A percentile compares a stretch with the other conserved stretches of the same genome.
Conservation (phyloP, 2,113 vertebrate species). For the Rattus norvegicus region DNA sequence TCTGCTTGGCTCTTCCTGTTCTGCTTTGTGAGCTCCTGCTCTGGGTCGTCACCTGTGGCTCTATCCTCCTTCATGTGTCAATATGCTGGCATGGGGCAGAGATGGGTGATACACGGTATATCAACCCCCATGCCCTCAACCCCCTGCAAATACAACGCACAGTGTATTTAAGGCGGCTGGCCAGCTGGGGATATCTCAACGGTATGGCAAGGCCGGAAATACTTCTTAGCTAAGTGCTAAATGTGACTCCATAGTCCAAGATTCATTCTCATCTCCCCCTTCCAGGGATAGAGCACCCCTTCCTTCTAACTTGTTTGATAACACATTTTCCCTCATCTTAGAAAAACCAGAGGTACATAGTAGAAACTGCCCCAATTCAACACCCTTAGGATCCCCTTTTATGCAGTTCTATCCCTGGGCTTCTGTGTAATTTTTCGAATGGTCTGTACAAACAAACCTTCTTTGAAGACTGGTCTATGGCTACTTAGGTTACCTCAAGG, state of each 20-base stretch:
- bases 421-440: constrained; percentile 27
- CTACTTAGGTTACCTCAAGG: constrained; percentile 4
- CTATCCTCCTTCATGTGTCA: not conserved
- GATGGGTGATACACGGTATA: not conserved
- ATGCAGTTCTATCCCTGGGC: not conserved
- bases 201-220: constrained; percentile 2
- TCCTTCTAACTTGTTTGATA: not conserved
- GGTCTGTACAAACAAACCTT: not conserved
- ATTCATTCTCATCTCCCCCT: not conserved
- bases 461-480: constrained; percentile 1
- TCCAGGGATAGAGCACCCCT: not conserved
- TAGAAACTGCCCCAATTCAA: not conserved
- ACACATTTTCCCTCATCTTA: not conserved
- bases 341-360: not conserved
- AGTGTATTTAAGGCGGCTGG: constrained; percentile 37
- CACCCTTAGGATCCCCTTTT: not conserved
- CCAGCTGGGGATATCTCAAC: not conserved
- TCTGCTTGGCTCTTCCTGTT: not conserved
- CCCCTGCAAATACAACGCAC: not conserved
- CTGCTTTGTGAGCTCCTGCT: not conserved
- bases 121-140: not conserved
- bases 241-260: not conserved
- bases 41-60: not conserved
- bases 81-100: not conserved
- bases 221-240: constrained; percentile 27